Percentiles rank a stretch among this genome's conserved stretches.
Conservation (phyloP, 2,888 invertebrate species). For the Coelopa pilipes region DNA sequence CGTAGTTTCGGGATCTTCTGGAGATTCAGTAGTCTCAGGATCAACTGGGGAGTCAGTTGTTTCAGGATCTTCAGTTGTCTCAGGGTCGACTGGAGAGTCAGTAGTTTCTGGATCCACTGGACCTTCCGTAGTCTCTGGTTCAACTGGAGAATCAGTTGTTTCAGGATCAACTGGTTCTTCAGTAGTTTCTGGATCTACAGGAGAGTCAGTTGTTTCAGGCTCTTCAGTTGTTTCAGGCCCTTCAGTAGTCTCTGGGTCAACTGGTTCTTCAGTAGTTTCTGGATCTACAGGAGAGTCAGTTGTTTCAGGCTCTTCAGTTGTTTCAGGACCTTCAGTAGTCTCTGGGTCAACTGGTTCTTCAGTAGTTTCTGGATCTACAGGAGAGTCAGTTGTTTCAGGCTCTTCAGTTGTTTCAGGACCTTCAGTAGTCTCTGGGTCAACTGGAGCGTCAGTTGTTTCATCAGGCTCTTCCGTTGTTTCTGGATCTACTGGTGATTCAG, state of each 20-base stretch:
- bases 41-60: conserved; percentile 18
- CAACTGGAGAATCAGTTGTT: conserved; percentile 3
- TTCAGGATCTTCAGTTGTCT: conserved; percentile 17
- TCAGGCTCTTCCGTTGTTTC: conserved; percentile 28
- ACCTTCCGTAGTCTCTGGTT: conserved; percentile 6
- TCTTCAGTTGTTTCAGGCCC: conserved; percentile 28
- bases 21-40: conserved; percentile 18
- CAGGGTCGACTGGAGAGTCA: conserved; percentile 15
- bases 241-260: conserved; percentile 14
- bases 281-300: conserved; percentile 22
- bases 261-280: conserved; percentile 12
- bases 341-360: conserved; percentile 1
- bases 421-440: conserved; percentile 16
- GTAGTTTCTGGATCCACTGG: conserved; percentile 25
- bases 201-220: background rate
- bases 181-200: conserved; percentile 19
- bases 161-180: conserved; percentile 8
- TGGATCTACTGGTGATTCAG: conserved; percentile 23
- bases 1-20: conserved; percentile 18
- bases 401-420: background rate
- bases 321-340: conserved; percentile 21
- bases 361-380: background rate
- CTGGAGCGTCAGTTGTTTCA: conserved; percentile 27
- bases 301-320: conserved; percentile 16
- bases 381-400: conserved; percentile 22